phyloP scores from a whole-genome alignment of 2,113 vertebrate species.

The Nibea coibor region DNA sequence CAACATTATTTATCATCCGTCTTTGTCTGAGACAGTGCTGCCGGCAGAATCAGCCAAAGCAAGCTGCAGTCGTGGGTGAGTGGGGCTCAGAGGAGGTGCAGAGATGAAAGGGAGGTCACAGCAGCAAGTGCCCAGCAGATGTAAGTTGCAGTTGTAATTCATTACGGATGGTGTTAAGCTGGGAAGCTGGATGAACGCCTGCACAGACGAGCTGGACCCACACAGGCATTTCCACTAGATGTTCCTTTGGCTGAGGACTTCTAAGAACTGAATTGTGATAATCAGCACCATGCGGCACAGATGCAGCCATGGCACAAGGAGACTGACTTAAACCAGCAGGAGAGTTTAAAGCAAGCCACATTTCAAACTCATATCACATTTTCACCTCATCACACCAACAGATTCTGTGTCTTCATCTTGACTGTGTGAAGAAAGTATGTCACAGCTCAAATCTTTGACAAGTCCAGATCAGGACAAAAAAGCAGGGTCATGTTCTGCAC shows the following conservation, averaged over 20 bases:
- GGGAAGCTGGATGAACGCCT: conserved; percentile 32
- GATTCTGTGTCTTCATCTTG: neutral
- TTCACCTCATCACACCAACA: neutral
- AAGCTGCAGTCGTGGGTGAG: neutral
- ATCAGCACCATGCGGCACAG: neutral
- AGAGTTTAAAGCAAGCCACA: neutral
- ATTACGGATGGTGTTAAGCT: conserved; percentile 46
- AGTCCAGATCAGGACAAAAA: neutral
- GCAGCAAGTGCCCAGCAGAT: conserved; percentile 63
- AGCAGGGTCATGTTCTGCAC: neutral
- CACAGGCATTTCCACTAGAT: conserved; percentile 30
- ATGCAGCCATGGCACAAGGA: conserved; percentile 1
- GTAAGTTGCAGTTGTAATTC: conserved; percentile 68
- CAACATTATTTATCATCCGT: conserved; percentile 20
- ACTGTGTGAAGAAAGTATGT: neutral
- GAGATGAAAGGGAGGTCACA: conserved; percentile 57
- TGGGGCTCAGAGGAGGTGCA: conserved; percentile 33
- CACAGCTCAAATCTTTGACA: no score
- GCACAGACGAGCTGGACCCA: conserved; percentile 24
- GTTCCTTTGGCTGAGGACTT: conserved; percentile 22
- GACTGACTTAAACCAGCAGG: neutral
- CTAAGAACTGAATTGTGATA: conserved; percentile 31
- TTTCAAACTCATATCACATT: neutral
- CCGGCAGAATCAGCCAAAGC: conserved; percentile 31
- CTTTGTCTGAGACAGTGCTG: conserved; percentile 20